phyloP scores from a whole-genome alignment of 1,140 invertebrate genomes.

The Homarus americanus region DNA sequence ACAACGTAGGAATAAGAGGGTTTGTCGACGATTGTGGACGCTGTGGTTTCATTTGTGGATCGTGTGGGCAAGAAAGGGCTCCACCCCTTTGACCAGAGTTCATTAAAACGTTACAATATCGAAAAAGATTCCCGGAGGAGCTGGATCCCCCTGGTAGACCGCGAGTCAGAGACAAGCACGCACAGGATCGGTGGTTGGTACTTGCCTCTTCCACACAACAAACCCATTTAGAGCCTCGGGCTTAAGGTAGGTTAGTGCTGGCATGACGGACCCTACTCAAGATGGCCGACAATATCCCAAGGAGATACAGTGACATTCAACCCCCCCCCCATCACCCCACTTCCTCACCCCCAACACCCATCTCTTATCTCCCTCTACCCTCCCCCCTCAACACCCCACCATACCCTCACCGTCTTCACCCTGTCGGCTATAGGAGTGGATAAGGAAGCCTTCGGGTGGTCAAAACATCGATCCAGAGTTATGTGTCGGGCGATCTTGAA shows the following conservation, averaged over 20 bases:
- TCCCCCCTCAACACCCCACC: neutral
- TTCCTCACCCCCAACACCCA: neutral
- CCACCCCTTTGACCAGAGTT: conserved; percentile 6
- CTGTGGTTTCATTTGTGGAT: conserved; percentile 66
- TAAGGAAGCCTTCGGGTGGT: neutral
- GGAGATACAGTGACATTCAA: conserved; percentile 11
- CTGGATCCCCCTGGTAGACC: neutral
- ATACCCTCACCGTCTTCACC: neutral
- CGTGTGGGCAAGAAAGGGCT: conserved; percentile 19
- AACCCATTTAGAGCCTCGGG: conserved; percentile 15
- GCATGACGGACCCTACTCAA: conserved; percentile 6
- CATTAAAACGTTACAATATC: conserved; percentile 4
- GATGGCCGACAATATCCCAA: conserved; percentile 1
- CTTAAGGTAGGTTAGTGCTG: conserved; percentile 45
- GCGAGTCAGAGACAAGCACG: neutral
- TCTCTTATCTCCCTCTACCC: neutral
- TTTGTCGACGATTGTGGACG: conserved; percentile 63
- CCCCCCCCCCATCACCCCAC: neutral
- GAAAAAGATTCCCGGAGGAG: neutral
- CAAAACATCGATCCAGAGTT: neutral
- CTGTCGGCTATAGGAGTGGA: neutral
- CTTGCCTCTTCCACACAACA: neutral
- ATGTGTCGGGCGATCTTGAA: neutral
- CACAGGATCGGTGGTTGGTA: neutral
- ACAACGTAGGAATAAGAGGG: conserved; percentile 61